Evolutionary conservation across 2,113 vertebrate species (phyloP).

Genomic region (Apteryx owenii): DNA sequence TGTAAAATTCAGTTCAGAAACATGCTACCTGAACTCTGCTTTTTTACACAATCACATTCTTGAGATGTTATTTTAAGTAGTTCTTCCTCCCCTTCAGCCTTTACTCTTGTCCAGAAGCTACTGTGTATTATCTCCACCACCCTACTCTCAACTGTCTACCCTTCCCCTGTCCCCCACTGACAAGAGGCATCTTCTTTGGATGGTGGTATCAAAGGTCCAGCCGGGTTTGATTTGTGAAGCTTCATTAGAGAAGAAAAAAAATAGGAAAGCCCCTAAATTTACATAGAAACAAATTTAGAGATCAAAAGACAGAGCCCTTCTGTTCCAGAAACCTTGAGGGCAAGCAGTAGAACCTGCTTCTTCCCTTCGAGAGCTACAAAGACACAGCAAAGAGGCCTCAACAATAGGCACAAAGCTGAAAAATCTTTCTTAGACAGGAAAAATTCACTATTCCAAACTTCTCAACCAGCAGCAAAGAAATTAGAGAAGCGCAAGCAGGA

Average conservation of each 20-base stretch:
- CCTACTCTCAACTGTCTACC: neutral
- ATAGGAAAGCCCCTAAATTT: neutral
- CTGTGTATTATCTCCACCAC: no score
- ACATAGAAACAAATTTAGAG: neutral
- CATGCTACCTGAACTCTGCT: neutral
- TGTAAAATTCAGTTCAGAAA: neutral
- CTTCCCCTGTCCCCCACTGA: neutral
- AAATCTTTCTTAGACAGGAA: neutral
- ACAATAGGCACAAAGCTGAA: neutral
- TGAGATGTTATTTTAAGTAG: neutral
- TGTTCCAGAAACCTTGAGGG: neutral
- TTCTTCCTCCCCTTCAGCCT: neutral
- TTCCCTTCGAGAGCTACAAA: neutral
- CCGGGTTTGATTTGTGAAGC: neutral
- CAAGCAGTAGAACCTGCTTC: neutral
- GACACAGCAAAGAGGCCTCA: neutral
- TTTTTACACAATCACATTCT: neutral
- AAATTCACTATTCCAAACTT: neutral
- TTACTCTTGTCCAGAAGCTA: neutral
- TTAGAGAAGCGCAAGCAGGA: neutral
- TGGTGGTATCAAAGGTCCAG: neutral
- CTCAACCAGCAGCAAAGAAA: neutral
- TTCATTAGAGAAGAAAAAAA: neutral
- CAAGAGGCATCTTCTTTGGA: neutral
- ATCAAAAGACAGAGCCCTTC: neutral